These are phyloP conservation scores for Squalus acanthias DNA, from an alignment of 2,797 vertebrate species.

Conservation along the genomic window DNA sequence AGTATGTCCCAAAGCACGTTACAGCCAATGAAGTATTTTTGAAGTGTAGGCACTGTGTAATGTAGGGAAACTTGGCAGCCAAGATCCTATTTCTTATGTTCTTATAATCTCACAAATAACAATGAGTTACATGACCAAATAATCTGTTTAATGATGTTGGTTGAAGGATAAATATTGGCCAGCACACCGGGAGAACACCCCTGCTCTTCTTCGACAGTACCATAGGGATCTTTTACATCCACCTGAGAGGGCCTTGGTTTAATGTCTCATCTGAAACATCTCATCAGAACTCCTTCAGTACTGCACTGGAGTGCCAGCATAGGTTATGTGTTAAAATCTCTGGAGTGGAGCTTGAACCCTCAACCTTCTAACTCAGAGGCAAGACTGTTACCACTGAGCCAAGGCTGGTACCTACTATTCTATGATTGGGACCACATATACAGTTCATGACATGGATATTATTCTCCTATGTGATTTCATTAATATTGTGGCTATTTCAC, in stretches of 20 bases:
- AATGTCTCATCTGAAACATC: background rate
- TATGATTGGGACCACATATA: background rate
- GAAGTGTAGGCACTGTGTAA: background rate
- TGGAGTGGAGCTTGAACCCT: background rate
- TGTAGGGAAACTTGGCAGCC: background rate
- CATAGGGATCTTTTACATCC: background rate
- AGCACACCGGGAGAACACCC: background rate
- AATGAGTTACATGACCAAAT: background rate
- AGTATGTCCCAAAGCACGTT: too few relatives aligned
- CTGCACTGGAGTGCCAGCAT: background rate
- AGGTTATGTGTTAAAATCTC: background rate
- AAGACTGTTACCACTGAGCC: background rate
- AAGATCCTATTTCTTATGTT: background rate
- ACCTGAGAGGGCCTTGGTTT: background rate
- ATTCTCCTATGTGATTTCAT: background rate
- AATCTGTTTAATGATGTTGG: background rate
- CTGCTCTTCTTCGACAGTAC: background rate
- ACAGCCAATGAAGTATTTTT: too few relatives aligned
- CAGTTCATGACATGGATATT: background rate
- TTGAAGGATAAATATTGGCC: background rate
- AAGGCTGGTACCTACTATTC: background rate
- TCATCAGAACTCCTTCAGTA: background rate
- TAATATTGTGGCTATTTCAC: background rate
- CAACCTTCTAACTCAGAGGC: background rate
- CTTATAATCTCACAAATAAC: background rate